These are phyloP conservation scores for Aproaerema taeniolella DNA, from an alignment of 2,888 invertebrate species.

Conservation along the genomic window DNA sequence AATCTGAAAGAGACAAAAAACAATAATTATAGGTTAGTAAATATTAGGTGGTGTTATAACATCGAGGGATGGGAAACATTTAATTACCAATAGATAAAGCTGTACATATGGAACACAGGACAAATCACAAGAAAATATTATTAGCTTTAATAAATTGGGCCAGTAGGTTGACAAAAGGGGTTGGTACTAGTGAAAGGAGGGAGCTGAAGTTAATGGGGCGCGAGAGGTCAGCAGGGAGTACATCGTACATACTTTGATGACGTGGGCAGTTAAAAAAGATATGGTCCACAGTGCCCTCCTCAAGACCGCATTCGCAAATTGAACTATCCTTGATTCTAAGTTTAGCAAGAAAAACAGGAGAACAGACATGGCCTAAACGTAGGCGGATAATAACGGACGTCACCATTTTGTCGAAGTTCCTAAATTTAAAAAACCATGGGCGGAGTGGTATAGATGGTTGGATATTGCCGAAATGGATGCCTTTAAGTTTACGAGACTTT, in stretches of 20 bases:
- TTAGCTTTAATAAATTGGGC: background rate
- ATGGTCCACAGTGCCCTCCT: background rate
- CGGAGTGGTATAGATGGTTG: too few species aligned
- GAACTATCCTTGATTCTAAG: background rate
- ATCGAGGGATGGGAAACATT: too few species aligned
- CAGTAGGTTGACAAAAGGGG: background rate
- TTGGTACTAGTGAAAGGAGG: background rate
- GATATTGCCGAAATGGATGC: too few species aligned
- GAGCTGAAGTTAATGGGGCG: background rate
- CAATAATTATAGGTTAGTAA: too few species aligned
- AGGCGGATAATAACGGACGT: background rate
- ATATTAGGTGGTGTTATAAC: too few species aligned
- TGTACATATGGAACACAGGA: too few species aligned
- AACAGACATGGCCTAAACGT: background rate
- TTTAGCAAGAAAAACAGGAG: background rate
- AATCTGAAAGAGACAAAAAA: too few species aligned
- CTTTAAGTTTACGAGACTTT: too few species aligned
- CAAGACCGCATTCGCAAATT: background rate
- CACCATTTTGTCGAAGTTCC: background rate
- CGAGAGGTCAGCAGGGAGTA: background rate
- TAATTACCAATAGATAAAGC: too few species aligned
- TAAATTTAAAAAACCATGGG: too few species aligned
- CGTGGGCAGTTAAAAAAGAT: background rate
- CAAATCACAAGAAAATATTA: too few species aligned
- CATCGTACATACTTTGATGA: background rate